Conservation (phyloP, 2,888 invertebrate species). For the Diploptera punctata region DNA sequence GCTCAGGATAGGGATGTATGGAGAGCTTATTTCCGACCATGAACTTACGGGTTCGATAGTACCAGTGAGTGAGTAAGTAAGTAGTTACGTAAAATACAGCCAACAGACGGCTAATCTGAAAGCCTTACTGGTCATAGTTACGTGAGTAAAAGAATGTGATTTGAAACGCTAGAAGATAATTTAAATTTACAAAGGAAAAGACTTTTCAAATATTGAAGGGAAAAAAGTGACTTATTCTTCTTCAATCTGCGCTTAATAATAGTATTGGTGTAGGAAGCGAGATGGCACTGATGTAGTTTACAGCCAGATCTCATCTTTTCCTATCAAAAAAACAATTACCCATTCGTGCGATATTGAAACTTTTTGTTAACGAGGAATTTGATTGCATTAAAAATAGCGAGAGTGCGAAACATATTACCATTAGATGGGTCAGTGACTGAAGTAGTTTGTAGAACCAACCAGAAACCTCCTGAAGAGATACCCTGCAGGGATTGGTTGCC, state of each 20-base stretch:
- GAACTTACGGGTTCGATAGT: no score
- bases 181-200: no score
- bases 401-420: slow-evolving; percentile 11
- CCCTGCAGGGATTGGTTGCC: slow-evolving; percentile 35
- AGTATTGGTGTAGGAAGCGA: background rate
- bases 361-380: slow-evolving; percentile 18
- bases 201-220: no score
- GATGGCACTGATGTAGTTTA: background rate
- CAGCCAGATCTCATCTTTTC: background rate
- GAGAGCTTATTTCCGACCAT: no score
- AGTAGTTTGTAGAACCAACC: slow-evolving; percentile 34
- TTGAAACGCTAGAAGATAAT: no score
- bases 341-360: slow-evolving; percentile 8
- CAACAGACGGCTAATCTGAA: no score
- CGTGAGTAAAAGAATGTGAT: no score
- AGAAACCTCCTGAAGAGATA: slow-evolving; percentile 31
- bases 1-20: no score
- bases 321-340: slow-evolving; percentile 21
- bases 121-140: no score
- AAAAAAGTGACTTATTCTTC: no score
- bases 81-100: no score
- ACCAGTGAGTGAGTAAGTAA: no score
- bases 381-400: slow-evolving; percentile 19
- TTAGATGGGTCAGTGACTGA: slow-evolving; percentile 27
- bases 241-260: background rate